Base-by-base conservation (phyloP, 2,797 vertebrate genomes). In the Dicrostonyx torquatus region DNA sequence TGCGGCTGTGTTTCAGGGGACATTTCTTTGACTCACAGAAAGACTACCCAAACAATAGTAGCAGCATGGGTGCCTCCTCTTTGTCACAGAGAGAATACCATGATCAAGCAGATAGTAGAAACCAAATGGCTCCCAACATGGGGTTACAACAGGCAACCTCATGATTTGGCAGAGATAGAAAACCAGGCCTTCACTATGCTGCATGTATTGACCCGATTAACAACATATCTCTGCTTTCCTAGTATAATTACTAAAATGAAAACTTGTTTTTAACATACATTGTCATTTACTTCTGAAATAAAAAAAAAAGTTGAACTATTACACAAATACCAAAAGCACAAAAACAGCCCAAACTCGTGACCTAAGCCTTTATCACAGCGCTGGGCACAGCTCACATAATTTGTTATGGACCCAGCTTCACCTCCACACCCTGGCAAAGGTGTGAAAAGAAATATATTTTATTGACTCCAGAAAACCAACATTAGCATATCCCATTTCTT, bases 221-320 rank as follows among this genome's bases (percentile, higher is more conserved):
- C 4, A 78, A 62, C 13, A 45, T 1, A 15, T 31, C n/a, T 20
- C 24, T 62, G 20, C 66, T 93, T 84, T 93, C 76, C 29, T 73
- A 20, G 58, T 70, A 89, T 79, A 83, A 50, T 64, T 78, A 60
- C 4, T 80, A 14, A 37, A 62, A 37, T 2, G 79, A 73, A 91
- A 79, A 9, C 29, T 76, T 86, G 34, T 3, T 82, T 86, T 84
- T 53, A 75, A 24, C 48, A 3, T 76, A 20, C 76, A 34, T 53
- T 94, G n/a, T 73, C 29, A 73, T 94, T 89, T 87, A 84, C 58
- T 87, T 90, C 58, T 84, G 58, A 75, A 87, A 93, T 58, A 0
- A 83, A 31, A 83, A 43, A 29, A 60, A 18, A 7, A 20, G 3
- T 73, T 40, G 1, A 76, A 29, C 55, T 75, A 5, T 83, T 91